These are phyloP conservation scores for Indicator maculatus DNA, from an alignment of 2,113 vertebrate genomes.

Conservation along the genomic window DNA sequence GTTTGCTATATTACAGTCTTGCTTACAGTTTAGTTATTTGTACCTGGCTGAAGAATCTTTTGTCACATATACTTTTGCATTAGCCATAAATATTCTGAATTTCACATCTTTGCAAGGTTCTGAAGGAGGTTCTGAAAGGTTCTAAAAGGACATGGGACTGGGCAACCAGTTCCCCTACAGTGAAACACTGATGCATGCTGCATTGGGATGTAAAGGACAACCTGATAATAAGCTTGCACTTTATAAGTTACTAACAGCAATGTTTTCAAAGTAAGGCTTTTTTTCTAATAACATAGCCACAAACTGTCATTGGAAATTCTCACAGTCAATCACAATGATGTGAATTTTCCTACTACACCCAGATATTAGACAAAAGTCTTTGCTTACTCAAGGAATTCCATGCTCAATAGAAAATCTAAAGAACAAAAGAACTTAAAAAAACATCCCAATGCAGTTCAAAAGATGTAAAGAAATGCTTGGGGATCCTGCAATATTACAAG, in stretches of 20 bases:
- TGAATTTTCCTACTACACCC: background rate
- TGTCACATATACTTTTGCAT: background rate
- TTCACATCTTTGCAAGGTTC: background rate
- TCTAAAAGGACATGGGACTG: background rate
- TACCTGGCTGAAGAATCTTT: background rate
- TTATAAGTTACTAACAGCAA: background rate
- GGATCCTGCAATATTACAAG: constrained; percentile 11
- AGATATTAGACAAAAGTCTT: constrained; percentile 13
- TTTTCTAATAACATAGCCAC: background rate
- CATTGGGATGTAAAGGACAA: background rate
- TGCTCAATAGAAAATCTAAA: constrained; percentile 22
- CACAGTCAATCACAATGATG: background rate
- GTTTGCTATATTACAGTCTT: background rate
- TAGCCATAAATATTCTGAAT: background rate
- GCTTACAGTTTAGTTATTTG: background rate
- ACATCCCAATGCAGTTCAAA: background rate
- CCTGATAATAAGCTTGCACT: background rate
- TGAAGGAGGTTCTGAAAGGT: too few relatives aligned
- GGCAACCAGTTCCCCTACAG: background rate
- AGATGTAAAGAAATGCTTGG: constrained; percentile 23
- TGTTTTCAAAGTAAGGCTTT: background rate
- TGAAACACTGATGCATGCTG: background rate
- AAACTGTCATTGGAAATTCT: background rate
- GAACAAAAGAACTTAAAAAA: constrained; percentile 54
- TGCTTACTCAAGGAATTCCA: constrained; percentile 54